These are phyloP conservation scores for Virgularia gustaviana DNA, from an alignment of 92 coral and sea anemone species.

Conservation along the genomic window DNA sequence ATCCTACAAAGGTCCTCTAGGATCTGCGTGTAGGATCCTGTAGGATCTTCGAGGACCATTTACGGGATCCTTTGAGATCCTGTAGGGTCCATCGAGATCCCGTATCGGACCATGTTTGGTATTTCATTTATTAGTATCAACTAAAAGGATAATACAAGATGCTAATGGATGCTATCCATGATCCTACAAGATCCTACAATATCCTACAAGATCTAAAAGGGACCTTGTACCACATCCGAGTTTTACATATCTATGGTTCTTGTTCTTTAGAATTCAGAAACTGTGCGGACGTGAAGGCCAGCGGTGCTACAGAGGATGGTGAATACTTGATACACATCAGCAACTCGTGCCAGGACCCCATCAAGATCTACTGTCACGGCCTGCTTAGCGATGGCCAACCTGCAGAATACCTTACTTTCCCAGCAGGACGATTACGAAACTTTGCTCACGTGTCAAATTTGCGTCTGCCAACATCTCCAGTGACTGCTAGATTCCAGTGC, in stretches of 20 bases:
- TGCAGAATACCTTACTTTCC: slow-evolving; percentile 68
- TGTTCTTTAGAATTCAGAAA: slow-evolving; percentile 65
- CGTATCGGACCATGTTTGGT: too few species aligned
- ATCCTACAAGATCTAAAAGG: too few species aligned
- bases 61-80: too few species aligned
- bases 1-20: too few species aligned
- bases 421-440: slow-evolving; percentile 73
- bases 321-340: slow-evolving; percentile 72
- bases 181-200: too few species aligned
- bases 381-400: slow-evolving; percentile 66
- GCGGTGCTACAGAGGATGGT: slow-evolving; percentile 74
- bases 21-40: too few species aligned
- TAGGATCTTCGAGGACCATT: too few species aligned
- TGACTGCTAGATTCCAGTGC: slow-evolving; percentile 77
- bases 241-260: neutral
- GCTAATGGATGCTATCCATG: too few species aligned
- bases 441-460: slow-evolving; percentile 69
- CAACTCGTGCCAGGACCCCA: slow-evolving; percentile 72
- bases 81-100: too few species aligned
- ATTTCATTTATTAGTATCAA: too few species aligned
- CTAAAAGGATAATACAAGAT: too few species aligned
- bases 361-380: slow-evolving; percentile 76
- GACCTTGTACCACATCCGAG: neutral
- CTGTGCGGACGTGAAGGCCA: slow-evolving; percentile 70
- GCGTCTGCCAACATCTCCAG: slow-evolving; percentile 51